Conservation (phyloP, 2,113 vertebrate species). For the Scolopax mira region DNA sequence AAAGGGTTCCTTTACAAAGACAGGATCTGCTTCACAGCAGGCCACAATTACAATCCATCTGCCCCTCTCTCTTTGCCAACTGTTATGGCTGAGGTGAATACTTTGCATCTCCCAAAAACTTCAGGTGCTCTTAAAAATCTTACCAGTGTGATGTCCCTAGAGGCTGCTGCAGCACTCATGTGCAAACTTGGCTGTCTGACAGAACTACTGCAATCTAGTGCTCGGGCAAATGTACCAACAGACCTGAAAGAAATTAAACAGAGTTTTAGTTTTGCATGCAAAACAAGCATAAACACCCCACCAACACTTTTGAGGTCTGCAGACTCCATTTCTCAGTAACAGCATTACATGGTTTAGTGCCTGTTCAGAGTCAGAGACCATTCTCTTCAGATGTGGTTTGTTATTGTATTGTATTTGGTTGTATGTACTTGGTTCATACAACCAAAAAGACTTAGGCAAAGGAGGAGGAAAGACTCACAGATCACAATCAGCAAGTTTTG, state of each 20-base stretch:
- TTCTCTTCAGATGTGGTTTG: not conserved
- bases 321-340: not conserved
- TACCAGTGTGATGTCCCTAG: constrained; percentile 84
- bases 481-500: not conserved
- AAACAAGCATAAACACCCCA: not conserved
- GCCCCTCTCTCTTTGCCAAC: not conserved
- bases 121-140: constrained; percentile 6
- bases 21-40: constrained; percentile 38
- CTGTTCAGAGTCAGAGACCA: not conserved
- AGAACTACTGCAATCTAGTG: constrained; percentile 83
- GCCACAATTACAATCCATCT: constrained; percentile 38
- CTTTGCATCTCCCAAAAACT: not conserved
- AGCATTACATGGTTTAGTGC: not conserved
- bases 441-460: not conserved
- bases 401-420: too few relatives aligned
- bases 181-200: constrained; percentile 84
- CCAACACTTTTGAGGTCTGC: not conserved
- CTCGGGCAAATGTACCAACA: constrained; percentile 82
- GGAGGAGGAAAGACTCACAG: not conserved
- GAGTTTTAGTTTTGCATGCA: not conserved
- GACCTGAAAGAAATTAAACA: constrained; percentile 66
- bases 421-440: not conserved
- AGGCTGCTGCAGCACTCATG: constrained; percentile 84
- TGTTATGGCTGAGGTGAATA: not conserved
- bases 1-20: constrained; percentile 18